Conservation (phyloP, 2,888 invertebrate genomes). For the Branchipolynoe longqiensis region DNA sequence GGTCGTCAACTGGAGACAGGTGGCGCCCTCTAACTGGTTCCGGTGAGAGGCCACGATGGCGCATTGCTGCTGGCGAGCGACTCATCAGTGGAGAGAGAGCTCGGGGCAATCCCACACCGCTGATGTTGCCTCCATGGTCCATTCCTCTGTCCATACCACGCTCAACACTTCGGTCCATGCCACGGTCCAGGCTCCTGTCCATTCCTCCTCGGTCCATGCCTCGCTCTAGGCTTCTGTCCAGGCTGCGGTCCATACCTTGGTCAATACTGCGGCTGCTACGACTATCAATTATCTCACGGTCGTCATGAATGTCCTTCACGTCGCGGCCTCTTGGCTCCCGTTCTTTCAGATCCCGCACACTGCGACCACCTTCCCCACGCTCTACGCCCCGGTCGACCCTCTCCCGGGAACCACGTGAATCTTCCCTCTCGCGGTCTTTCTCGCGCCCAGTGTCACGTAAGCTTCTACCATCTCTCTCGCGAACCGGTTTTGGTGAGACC, state of each 20-base stretch:
- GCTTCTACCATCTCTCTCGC: neutral
- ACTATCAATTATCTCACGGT: slow-evolving; percentile 4
- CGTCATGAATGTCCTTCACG: slow-evolving; percentile 8
- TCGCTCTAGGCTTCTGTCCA: neutral
- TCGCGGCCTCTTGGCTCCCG: slow-evolving; percentile 1
- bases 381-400: neutral
- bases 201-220: neutral
- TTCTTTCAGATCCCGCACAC: neutral
- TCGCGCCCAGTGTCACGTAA: neutral
- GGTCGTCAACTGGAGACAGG: slow-evolving; percentile 23
- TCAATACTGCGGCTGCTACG: neutral
- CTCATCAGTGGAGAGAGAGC: slow-evolving; percentile 1
- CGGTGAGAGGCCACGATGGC: neutral
- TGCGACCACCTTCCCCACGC: neutral
- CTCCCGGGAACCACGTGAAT: slow-evolving; percentile 12
- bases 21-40: slow-evolving; percentile 23
- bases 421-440: slow-evolving; percentile 20
- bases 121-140: no score
- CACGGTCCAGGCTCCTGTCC: slow-evolving; percentile 31
- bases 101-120: neutral
- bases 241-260: neutral
- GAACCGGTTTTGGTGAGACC: neutral
- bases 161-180: slow-evolving; percentile 28
- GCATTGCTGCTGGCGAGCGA: neutral
- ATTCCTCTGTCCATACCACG: neutral